Base-by-base conservation (phyloP, 2,888 invertebrate species). In the Copidosoma aretas region DNA sequence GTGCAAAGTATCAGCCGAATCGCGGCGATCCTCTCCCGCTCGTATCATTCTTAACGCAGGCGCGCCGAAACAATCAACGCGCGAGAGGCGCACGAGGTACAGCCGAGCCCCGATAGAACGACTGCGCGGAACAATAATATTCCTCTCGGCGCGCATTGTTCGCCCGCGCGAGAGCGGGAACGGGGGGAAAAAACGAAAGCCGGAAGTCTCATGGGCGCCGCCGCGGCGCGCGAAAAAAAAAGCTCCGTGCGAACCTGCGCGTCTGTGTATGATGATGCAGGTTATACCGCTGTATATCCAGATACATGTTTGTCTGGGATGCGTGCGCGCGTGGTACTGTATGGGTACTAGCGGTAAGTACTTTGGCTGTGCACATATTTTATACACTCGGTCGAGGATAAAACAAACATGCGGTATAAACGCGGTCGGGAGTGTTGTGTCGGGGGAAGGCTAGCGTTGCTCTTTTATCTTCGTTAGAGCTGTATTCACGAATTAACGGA, bases 51-150 rank as follows among this genome's bases (percentile, higher is more conserved):
- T n/a, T n/a, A 68, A 68, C 63, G 56, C 22, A 57, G 24, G 17
- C 56, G n/a, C 25, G 39, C 24, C 10, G 17, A 62, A 57, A 58
- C 58, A 62, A 67, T 60, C 46, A 60, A 60, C 14, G 39, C 56
- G n/a, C 4, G 24, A 21, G n/a, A 39, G 14, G 41, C 25, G 25
- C 39, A 57, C n/a, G n/a, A n/a, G n/a, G n/a, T n/a, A n/a, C n/a
- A n/a, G 60, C n/a, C n/a, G 19, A 5, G 51, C 51, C 67, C 39
- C 52, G 19, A 62, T 51, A 32, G 25, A 51, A 60, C 60, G 46
- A n/a, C 59, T 19, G 14, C 4, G 25, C 43, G 51, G 52, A 67
- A 64, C 68, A 68, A 68, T 64, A 68, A 68, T 64, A 68, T 64
- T 64, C 43, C 21, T 43, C 56, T 21, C 19, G 32, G 3, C 32